Evolutionary conservation across 1,140 invertebrate genomes (phyloP).

Genomic region (Drosophila tristis): DNA sequence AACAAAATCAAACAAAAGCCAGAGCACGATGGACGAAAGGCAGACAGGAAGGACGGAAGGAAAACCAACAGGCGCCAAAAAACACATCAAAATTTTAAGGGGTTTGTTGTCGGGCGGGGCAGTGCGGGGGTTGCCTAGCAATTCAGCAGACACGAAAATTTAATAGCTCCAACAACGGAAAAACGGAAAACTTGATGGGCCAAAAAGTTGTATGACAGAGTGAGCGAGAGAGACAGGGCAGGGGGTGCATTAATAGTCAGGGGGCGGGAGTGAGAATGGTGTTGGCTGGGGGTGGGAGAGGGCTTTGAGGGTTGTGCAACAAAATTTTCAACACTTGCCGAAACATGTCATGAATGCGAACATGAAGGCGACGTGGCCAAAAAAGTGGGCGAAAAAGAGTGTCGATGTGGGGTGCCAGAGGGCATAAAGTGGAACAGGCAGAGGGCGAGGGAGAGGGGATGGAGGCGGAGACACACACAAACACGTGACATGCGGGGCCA

Average conservation of each 20-base stretch:
- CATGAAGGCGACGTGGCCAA: slow-evolving; percentile 42
- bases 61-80: slow-evolving; percentile 53
- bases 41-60: not conserved
- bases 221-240: not conserved
- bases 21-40: not conserved
- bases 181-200: slow-evolving; percentile 42
- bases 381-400: slow-evolving; percentile 21
- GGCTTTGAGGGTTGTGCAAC: slow-evolving; percentile 21
- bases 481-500: slow-evolving; percentile 35
- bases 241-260: slow-evolving; percentile 27
- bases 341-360: slow-evolving; percentile 68
- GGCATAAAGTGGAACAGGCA: slow-evolving; percentile 31
- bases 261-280: not conserved
- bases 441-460: too few species aligned
- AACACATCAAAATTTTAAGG: slow-evolving; percentile 68
- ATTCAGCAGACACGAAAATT: slow-evolving; percentile 65
- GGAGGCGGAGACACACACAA: slow-evolving; percentile 10
- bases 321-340: slow-evolving; percentile 73
- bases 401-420: not conserved
- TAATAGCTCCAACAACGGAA: slow-evolving; percentile 61
- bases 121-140: slow-evolving; percentile 18
- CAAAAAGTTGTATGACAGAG: slow-evolving; percentile 26
- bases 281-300: too few species aligned
- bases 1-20: slow-evolving; percentile 43
- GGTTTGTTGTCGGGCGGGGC: not conserved